Evolutionary conservation across 2,888 invertebrate genomes (phyloP), one percentile per base, ranked within the genome.

Genomic region (Syrphus vitripennis): DNA sequence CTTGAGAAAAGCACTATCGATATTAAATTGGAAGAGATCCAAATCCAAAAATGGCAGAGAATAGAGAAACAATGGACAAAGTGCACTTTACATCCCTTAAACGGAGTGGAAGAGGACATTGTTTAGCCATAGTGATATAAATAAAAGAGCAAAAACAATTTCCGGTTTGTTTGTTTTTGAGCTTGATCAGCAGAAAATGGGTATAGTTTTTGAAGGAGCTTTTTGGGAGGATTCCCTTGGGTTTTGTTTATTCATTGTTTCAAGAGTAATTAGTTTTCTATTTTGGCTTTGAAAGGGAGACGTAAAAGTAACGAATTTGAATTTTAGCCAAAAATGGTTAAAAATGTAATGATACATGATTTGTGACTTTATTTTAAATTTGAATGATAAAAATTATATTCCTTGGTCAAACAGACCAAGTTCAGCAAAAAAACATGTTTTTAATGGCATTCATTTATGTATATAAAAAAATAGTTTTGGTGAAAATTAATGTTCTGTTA

Each of bases 21-120:
- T 65, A 65, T 65, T 65, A 65, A 31, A 45, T 65, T 65, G 65
- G 65, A 65, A 45, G 14, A 9, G 29, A 45, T 65, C 65, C 65
- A 65, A 65, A n/a, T n/a, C n/a, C n/a, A n/a, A n/a, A n/a, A 55
- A 65, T 45, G 19, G 14, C 31, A 42, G 14, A 37, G n/a, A 19
- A 21, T 3, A 21, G 12, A 48, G 9, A 16, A 26, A 42, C 45
- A 65, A 45, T 12, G 12, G 45, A 16, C n/a, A 42, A 26, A 14
- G 34, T 37, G 34, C 19, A 37, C 37, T 37, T 59, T 37, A 2
- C 24, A 50, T 21, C 1, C 14, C n/a, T n/a, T n/a, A 9, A 55
- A 37, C 6, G 21, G n/a, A n/a, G n/a, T n/a, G n/a, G n/a, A n/a
- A n/a, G 14, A 59, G 21, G 19, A n/a, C 19, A 57, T 59, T 37